Base-by-base conservation (phyloP, 2,888 invertebrate genomes). In the Ypsolopha sequella region DNA sequence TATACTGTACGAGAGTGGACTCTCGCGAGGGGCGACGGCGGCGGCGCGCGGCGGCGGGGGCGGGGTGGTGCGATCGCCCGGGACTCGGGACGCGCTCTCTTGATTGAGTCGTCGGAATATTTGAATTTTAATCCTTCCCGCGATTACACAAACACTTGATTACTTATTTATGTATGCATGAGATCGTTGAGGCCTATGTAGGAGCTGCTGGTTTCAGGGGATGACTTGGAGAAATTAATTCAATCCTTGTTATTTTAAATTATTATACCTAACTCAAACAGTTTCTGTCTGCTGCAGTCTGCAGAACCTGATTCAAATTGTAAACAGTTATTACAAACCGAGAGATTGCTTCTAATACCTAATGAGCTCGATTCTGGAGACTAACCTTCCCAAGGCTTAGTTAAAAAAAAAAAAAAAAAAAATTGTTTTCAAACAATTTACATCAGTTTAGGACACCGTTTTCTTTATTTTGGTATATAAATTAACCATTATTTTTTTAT, bases 51-150 rank as follows among this genome's bases (percentile, higher is more conserved):
- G 64, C 62, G 63, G 56, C 61, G 74, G 70, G 70, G 74, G 71
- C 9, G 41, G 34, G 41, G 51, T 44, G 52, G 47, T 52, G 53
- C 44, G 48, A 48, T 49, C 53, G 48, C 74, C 70, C 70, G 75
- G 80, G 24, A 24, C 24, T 24, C 24, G 24, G 80, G 75, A 69
- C 68, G 60, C 64, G 49, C 45, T 43, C 54, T 58, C 72, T 82
- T 81, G 87, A 87, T 87, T 87, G 87, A 87, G 81, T 87, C 82
- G 87, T 87, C 84, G 76, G 85, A 86, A 87, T 86, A 87, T 87
- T 87, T 86, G 84, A 86, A 87, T 87, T 87, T 87, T 87, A 87
- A 87, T 87, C 80, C 76, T 63, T 67, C 61, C 66, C 73, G 70
- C 69, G 71, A 74, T 75, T 76, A 76, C 68, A 75, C 76, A 79